Base-by-base conservation (phyloP, 2,888 invertebrate genomes). In the Aleiodes alternator region DNA sequence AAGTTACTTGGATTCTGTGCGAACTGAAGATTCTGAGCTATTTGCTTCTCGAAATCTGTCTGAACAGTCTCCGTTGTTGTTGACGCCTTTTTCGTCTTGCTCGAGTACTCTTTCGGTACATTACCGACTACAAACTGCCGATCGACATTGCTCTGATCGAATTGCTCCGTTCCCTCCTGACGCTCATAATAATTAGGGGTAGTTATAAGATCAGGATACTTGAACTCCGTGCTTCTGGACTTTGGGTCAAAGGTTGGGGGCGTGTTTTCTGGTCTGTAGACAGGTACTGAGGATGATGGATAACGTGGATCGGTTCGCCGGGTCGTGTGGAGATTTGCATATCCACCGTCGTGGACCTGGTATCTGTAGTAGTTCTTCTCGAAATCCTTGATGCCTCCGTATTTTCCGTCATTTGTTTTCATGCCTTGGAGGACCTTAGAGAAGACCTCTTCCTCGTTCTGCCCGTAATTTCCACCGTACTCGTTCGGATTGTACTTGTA, bases 361-460 rank as follows among this genome's bases (percentile, higher is more conserved):
- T 88, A 88, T 3, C 82, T 80, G 51, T 88, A 84, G 68, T 86
- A 87, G 74, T 84, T 85, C 7, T 76, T 81, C 3, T 87, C 86
- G 38, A 86, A 83, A 59, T 84, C 81, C 70, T 85, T 82, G 29
- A 78, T 75, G 7, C 78, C 79, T 0, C 80, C 79, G 4, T 80
- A 80, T 14, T 82, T 82, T 31, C 73, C 73, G 59, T 81, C 81
- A 53, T 78, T 76, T 29, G 76, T 84, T 79, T 85, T 93, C 93
- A 94, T 93, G 31, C 95, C 94, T 70, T 94, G 94, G 71, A 95
- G 90, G 0, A 95, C 94, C 84, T 95, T 94, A 12, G 94, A 94
- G 43, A 95, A 91, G 84, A 95, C 94, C 86, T 95, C 95, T 88
- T 95, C 95, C 87, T 95, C 95, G 9, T 93, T 93, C 85, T 95